Evolutionary conservation across 2,888 invertebrate genomes (phyloP).

Genomic region (Pyralis farinalis): DNA sequence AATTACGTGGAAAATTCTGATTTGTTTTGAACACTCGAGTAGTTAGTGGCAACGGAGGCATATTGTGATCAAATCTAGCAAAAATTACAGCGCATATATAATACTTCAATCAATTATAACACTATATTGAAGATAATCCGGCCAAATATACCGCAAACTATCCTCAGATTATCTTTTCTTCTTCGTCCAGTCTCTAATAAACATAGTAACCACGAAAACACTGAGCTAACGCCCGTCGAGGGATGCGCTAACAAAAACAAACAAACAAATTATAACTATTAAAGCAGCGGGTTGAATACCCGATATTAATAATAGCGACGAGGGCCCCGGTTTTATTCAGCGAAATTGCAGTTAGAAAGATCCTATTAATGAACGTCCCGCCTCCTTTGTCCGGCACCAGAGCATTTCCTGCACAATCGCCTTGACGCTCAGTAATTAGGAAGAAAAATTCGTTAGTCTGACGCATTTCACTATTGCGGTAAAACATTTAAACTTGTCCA

Average conservation of each 20-base stretch:
- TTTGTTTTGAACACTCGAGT: too few relatives aligned
- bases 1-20: too few relatives aligned
- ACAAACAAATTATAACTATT: slow-evolving; percentile 69
- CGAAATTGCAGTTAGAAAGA: slow-evolving; percentile 77
- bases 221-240: background rate
- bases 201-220: background rate
- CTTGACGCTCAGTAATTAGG: slow-evolving; percentile 78
- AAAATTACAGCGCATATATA: too few relatives aligned
- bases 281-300: slow-evolving; percentile 56
- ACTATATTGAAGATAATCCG: too few relatives aligned
- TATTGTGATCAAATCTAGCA: too few relatives aligned
- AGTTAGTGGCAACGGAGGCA: too few relatives aligned
- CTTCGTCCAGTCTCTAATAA: background rate
- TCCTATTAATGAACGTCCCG: slow-evolving; percentile 79
- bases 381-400: slow-evolving; percentile 64
- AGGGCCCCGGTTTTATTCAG: slow-evolving; percentile 67
- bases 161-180: too few relatives aligned
- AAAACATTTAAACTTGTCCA: slow-evolving; percentile 25
- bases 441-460: slow-evolving; percentile 74
- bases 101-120: too few relatives aligned
- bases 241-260: slow-evolving; percentile 22
- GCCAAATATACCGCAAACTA: too few relatives aligned
- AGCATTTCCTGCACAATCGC: slow-evolving; percentile 76
- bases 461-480: slow-evolving; percentile 55
- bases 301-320: slow-evolving; percentile 74